A percentile compares a stretch with the other conserved stretches of the same genome.
Conservation (phyloP, 2,797 vertebrate species). For the Botia kubotai region DNA sequence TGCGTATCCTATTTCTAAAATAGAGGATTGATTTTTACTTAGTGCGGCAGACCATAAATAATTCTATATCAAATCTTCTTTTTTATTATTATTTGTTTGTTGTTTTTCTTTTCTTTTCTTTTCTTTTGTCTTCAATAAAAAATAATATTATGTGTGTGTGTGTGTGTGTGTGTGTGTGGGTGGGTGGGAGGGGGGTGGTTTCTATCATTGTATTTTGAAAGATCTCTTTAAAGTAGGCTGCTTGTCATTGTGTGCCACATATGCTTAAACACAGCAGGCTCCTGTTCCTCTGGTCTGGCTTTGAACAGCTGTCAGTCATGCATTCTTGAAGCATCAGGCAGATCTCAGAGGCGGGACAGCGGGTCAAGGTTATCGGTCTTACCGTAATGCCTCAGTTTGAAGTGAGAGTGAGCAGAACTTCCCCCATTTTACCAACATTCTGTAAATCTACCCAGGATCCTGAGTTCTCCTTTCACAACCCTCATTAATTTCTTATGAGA, state of each 20-base stretch:
- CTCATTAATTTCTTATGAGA: constrained; percentile 32
- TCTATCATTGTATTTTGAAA: constrained; percentile 2
- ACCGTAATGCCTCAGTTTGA: constrained; percentile 23
- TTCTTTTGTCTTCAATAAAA: not conserved
- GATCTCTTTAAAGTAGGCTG: not conserved
- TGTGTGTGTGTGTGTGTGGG: not conserved
- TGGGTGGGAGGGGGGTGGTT: no score
- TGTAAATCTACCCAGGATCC: constrained; percentile 39
- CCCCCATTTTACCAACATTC: constrained; percentile 34
- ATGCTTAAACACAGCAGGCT: constrained; percentile 17
- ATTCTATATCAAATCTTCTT: constrained; percentile 79
- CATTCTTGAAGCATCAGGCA: not conserved
- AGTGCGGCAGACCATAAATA: constrained; percentile 78
- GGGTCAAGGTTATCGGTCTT: constrained; percentile 28
- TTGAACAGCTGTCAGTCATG: constrained; percentile 34
- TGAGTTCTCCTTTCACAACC: constrained; percentile 19
- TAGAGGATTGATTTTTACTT: constrained; percentile 82
- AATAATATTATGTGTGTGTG: not conserved
- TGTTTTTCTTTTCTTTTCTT: constrained; percentile 55
- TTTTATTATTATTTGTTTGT: constrained; percentile 3
- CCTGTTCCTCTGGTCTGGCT: not conserved
- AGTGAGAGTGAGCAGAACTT: not conserved
- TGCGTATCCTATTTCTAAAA: constrained; percentile 82
- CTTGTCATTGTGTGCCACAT: constrained; percentile 1
- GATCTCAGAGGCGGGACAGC: constrained; percentile 16